Evolutionary conservation across 92 coral and sea anemone genomes (phyloP).

Genomic region (Desmophyllum pertusum): DNA sequence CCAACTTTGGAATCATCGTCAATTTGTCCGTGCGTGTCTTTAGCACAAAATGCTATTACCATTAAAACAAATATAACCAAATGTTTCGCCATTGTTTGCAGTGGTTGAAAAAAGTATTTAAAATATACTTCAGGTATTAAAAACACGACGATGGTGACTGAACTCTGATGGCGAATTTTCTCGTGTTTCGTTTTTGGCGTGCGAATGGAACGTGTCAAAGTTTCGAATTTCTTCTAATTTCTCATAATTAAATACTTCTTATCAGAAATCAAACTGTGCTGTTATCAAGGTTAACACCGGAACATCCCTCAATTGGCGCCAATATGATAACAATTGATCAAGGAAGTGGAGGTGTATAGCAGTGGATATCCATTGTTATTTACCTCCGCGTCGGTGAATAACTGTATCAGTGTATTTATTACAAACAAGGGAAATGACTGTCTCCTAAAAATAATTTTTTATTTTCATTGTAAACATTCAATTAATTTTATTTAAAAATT

Average conservation of each 20-base stretch:
- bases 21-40: not conserved
- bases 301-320: not conserved
- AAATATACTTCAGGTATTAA: no score
- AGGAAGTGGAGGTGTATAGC: not conserved
- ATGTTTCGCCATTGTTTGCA: not conserved
- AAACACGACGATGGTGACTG: no score
- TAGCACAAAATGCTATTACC: not conserved
- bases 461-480: not conserved
- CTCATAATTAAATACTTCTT: not conserved
- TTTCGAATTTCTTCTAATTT: not conserved
- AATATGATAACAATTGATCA: not conserved
- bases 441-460: not conserved
- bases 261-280: not conserved
- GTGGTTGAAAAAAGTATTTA: not conserved
- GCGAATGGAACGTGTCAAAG: no score
- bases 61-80: not conserved
- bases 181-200: not conserved
- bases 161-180: not conserved
- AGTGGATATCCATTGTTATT: not conserved
- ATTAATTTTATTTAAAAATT: no score
- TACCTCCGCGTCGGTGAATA: not conserved
- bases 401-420: not conserved
- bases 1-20: not conserved
- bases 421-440: not conserved
- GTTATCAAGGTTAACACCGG: not conserved